Conservation (phyloP, 2,797 vertebrate species). For the Falco biarmicus region DNA sequence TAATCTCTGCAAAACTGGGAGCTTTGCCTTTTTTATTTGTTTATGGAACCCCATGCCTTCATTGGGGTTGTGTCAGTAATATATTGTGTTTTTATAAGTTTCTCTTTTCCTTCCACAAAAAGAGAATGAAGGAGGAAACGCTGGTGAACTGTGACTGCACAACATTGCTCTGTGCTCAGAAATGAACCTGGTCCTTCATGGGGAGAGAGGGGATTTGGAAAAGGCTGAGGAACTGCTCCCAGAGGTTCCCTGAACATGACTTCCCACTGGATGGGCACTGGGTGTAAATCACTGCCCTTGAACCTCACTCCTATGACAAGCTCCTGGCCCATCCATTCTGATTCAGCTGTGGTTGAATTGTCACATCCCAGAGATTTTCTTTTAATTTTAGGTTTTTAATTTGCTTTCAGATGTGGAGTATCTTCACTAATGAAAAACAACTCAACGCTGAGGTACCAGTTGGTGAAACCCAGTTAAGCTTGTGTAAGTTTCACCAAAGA, state of each 20-base stretch:
- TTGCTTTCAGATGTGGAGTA: neutral
- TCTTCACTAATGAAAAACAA: neutral
- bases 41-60: fast-evolving
- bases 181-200: neutral
- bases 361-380: neutral
- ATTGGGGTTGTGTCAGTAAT: neutral
- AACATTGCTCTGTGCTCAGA: neutral
- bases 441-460: neutral
- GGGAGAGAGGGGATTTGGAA: neutral
- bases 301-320: neutral
- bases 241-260: neutral
- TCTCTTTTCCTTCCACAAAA: neutral
- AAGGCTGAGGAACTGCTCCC: neutral
- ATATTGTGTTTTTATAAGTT: neutral
- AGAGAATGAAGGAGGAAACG: neutral
- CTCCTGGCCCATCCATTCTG: neutral
- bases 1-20: neutral
- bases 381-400: neutral
- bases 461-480: neutral
- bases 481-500: neutral
- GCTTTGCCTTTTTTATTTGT: neutral
- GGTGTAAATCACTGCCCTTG: neutral
- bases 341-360: neutral
- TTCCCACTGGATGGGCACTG: neutral
- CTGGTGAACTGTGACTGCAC: neutral